phyloP scores from a whole-genome alignment of 2,797 vertebrate genomes.

The Enteromius thamalakanensis region DNA sequence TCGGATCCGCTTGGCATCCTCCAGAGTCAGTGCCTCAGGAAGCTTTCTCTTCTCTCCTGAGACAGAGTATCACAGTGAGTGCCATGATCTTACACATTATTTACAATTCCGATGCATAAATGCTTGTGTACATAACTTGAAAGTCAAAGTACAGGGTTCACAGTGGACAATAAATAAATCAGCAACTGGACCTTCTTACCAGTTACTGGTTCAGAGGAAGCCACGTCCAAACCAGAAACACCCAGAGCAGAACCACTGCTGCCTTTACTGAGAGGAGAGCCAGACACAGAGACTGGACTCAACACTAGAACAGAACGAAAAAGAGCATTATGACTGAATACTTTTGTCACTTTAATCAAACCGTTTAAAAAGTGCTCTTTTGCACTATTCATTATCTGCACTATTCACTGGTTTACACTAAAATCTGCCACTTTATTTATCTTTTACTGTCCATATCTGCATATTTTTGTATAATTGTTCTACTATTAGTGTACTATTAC shows the following conservation, averaged over 20 bases:
- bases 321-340: too few relatives aligned
- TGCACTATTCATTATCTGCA: too few relatives aligned
- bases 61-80: neutral
- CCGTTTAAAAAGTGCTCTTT: too few relatives aligned
- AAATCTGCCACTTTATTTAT: too few relatives aligned
- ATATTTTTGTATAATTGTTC: too few relatives aligned
- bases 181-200: slow-evolving; percentile 65
- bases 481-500: too few relatives aligned
- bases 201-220: slow-evolving; percentile 83
- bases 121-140: neutral
- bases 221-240: slow-evolving; percentile 77
- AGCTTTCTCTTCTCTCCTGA: slow-evolving; percentile 96
- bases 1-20: slow-evolving; percentile 95
- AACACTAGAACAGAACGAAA: slow-evolving; percentile 65
- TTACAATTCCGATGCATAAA: neutral
- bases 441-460: too few relatives aligned
- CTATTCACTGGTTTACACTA: too few relatives aligned
- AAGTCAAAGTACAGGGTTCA: neutral
- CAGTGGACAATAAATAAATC: neutral
- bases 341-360: too few relatives aligned
- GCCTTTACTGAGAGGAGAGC: slow-evolving; percentile 83
- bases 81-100: neutral
- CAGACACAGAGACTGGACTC: slow-evolving; percentile 83
- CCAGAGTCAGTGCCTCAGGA: slow-evolving; percentile 90
- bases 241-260: slow-evolving; percentile 79